These are phyloP conservation scores for Dendrophyllia cribrosa DNA, from an alignment of 64 coral and sea anemone species.

Conservation along the genomic window DNA sequence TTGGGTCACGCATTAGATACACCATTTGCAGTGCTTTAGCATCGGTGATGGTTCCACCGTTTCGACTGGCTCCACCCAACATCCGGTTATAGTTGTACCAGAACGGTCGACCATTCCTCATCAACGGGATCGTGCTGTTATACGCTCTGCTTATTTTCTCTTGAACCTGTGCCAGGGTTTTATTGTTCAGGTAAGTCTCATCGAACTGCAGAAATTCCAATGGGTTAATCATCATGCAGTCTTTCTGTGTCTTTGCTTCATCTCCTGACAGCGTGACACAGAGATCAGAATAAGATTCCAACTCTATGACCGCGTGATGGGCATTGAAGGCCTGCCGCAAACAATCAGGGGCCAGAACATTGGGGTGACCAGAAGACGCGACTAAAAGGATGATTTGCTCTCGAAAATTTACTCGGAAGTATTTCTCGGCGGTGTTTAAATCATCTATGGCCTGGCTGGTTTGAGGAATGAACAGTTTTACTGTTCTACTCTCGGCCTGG, in stretches of 20 bases:
- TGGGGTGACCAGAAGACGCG: slow-evolving; percentile 1
- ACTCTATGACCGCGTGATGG: slow-evolving; percentile 30
- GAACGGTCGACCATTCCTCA: slow-evolving; percentile 58
- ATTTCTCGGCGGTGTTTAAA: slow-evolving; percentile 48
- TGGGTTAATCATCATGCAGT: slow-evolving; percentile 61
- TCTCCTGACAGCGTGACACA: slow-evolving; percentile 50
- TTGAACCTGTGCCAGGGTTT: slow-evolving; percentile 19
- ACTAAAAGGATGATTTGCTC: slow-evolving; percentile 47
- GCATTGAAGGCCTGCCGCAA: slow-evolving; percentile 35
- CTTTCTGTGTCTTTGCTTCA: not conserved
- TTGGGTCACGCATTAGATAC: slow-evolving; percentile 21
- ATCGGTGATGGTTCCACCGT: slow-evolving; percentile 17
- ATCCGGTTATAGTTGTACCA: slow-evolving; percentile 56
- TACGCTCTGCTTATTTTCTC: slow-evolving; percentile 12
- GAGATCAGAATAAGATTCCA: slow-evolving; percentile 34
- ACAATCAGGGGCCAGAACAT: slow-evolving; percentile 46
- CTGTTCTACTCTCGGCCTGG: slow-evolving; percentile 69
- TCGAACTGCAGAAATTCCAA: slow-evolving; percentile 66
- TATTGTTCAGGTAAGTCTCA: slow-evolving; percentile 30
- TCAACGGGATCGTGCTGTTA: not conserved
- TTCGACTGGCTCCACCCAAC: slow-evolving; percentile 45
- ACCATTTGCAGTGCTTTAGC: slow-evolving; percentile 60
- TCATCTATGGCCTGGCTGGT: slow-evolving; percentile 76
- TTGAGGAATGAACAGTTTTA: slow-evolving; percentile 79
- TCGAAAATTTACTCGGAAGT: slow-evolving; percentile 47